Conservation (phyloP, 2,113 vertebrate species). For the Lathamus discolor region DNA sequence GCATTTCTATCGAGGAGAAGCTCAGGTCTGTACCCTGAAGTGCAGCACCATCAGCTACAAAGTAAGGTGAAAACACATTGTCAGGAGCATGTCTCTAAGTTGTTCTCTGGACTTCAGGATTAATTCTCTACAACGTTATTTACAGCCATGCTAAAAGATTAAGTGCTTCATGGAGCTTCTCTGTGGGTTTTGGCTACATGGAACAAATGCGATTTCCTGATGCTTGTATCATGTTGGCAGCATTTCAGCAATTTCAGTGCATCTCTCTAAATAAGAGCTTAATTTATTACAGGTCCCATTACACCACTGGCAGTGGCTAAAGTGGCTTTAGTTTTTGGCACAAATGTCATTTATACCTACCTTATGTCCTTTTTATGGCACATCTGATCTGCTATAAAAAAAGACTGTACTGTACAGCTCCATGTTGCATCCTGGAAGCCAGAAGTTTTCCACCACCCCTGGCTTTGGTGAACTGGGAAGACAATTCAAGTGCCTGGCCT, state of each 20-base stretch:
- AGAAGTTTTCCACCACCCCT: not conserved
- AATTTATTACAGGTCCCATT: not conserved
- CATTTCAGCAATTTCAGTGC: not conserved
- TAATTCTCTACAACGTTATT: not conserved
- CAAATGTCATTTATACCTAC: not conserved
- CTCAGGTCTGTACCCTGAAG: not conserved
- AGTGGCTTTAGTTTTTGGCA: not conserved
- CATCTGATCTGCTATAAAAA: not conserved
- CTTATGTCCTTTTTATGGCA: not conserved
- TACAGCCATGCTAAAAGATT: not conserved
- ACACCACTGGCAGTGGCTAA: not conserved
- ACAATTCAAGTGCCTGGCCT: not conserved
- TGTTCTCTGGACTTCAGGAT: not conserved
- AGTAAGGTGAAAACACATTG: not conserved
- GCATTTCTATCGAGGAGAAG: not conserved
- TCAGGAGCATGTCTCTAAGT: not conserved
- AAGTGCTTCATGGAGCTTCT: slow-evolving; percentile 21
- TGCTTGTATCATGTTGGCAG: not conserved
- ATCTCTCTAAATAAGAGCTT: slow-evolving; percentile 14
- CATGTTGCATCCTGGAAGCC: not conserved
- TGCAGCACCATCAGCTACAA: not conserved
- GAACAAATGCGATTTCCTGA: slow-evolving; percentile 52
- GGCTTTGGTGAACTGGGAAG: not conserved
- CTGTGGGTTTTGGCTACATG: slow-evolving; percentile 20
- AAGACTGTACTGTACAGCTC: not conserved